phyloP scores from a whole-genome alignment of 2,888 invertebrate genomes.

The Peribatodes rhomboidaria region DNA sequence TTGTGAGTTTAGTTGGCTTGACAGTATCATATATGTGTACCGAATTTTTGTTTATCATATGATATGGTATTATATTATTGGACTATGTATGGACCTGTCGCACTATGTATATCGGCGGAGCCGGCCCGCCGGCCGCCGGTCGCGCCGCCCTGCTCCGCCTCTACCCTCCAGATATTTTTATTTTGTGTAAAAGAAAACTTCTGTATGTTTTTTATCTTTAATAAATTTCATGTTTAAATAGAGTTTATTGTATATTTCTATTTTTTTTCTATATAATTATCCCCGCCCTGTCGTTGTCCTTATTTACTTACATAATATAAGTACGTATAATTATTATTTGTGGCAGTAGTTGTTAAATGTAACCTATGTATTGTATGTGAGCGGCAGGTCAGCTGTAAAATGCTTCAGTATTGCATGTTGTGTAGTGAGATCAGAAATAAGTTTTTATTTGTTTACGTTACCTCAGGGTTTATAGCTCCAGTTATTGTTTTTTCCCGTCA shows the following conservation, averaged over 20 bases:
- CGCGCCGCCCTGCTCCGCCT: conserved; percentile 59
- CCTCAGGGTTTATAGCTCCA: conserved; percentile 70
- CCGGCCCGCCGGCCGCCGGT: conserved; percentile 58
- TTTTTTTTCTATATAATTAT: conserved; percentile 80
- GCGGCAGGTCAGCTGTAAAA: conserved; percentile 75
- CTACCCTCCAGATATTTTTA: conserved; percentile 84
- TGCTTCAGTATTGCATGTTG: conserved; percentile 82
- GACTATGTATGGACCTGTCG: conserved; percentile 84
- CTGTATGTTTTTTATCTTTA: conserved; percentile 86
- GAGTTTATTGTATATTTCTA: conserved; percentile 85
- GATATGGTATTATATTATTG: conserved; percentile 84
- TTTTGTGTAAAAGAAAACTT: conserved; percentile 85
- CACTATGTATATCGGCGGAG: conserved; percentile 69
- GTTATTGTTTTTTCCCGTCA: conserved; percentile 71
- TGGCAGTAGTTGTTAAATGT: conserved; percentile 75
- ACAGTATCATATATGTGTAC: conserved; percentile 85
- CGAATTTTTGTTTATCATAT: conserved; percentile 75
- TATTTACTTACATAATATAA: conserved; percentile 78
- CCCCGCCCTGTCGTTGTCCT: conserved; percentile 74
- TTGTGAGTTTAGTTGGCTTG: conserved; percentile 83
- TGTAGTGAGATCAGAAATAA: conserved; percentile 76
- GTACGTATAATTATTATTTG: conserved; percentile 77
- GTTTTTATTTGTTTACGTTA: conserved; percentile 84
- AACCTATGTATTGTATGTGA: conserved; percentile 69
- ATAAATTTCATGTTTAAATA: conserved; percentile 87